Base-by-base conservation (phyloP, 2,888 invertebrate genomes). In the Leptinotarsa haldemani region DNA sequence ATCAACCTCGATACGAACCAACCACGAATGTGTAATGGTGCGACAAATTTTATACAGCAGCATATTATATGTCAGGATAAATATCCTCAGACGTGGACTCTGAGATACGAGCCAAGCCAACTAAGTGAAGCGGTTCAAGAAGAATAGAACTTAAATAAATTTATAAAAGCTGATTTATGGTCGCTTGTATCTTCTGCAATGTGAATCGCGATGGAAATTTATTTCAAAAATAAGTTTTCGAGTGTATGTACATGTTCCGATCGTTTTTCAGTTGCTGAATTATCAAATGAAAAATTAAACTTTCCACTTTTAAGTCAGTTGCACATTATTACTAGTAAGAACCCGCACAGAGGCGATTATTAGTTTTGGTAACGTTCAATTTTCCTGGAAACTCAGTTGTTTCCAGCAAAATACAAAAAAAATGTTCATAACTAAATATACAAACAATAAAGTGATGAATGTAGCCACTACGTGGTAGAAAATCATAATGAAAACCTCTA, bases 21-120 rank as follows among this genome's bases (percentile, higher is more conserved):
- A 84, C 85, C 83, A 85, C 82, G 84, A 83, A 82, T 84, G 85
- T 84, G 86, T 85, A 87, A 87, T 87, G 87, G 86, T 77, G 84
- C 86, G 86, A 86, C 87, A 87, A 87, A 87, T 87, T 86, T 87
- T 85, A 86, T 86, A 86, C 85, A 84, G 85, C 86, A 84, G 85
- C 85, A 84, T 85, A 86, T 86, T 85, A 85, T 86, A 85, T 82
- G 85, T 85, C 85, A 81, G 84, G 84, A 86, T 86, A 86, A 86
- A 86, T 87, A 85, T 85, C 85, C 83, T 81, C 79, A 83, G 83
- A 84, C 84, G 80, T 82, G 83, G 83, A 80, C 83, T 82, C 83
- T 83, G 84, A 85, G 85, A 85, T 85, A 86, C 84, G 84, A 78
- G 80, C 79, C 78, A 81, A 83, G 85, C 85, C 85, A 85, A 84